Percentiles rank a stretch among this genome's conserved stretches.
phyloP scores from a whole-genome alignment of 1,140 invertebrate species.

The Ips typographus region DNA sequence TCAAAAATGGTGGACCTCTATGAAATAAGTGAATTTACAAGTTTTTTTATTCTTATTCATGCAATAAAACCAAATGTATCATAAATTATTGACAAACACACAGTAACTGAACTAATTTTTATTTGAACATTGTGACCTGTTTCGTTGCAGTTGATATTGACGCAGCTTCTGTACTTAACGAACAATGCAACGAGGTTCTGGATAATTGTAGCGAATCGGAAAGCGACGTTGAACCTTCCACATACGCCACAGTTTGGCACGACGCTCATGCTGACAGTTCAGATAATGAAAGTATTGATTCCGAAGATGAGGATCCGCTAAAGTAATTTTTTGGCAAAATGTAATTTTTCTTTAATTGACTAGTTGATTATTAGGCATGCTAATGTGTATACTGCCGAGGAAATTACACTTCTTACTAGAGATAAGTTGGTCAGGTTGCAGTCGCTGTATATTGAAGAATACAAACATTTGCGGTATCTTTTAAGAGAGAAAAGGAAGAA shows the following conservation, averaged over 20 bases:
- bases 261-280: slow-evolving; percentile 70
- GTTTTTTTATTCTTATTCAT: background rate
- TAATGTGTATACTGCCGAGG: slow-evolving; percentile 83
- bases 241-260: slow-evolving; percentile 65
- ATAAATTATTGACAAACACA: background rate
- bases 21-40: too few relatives aligned
- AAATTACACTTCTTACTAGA: slow-evolving; percentile 75
- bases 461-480: slow-evolving; percentile 70
- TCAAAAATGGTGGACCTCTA: too few relatives aligned
- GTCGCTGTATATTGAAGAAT: slow-evolving; percentile 80
- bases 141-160: slow-evolving; percentile 59
- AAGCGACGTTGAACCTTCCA: slow-evolving; percentile 68
- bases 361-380: slow-evolving; percentile 69
- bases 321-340: slow-evolving; percentile 58
- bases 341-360: slow-evolving; percentile 5
- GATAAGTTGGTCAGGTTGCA: slow-evolving; percentile 79
- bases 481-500: slow-evolving; percentile 71
- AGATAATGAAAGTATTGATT: slow-evolving; percentile 76
- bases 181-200: slow-evolving; percentile 60
- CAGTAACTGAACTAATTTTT: background rate
- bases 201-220: slow-evolving; percentile 73
- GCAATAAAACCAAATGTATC: background rate
- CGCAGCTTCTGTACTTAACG: slow-evolving; percentile 56
- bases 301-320: slow-evolving; percentile 73
- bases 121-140: slow-evolving; percentile 10